A percentile compares a stretch with the other conserved stretches of the same genome.
Conservation (phyloP, 2,888 invertebrate genomes). For the Glaucopsyche alexis region DNA sequence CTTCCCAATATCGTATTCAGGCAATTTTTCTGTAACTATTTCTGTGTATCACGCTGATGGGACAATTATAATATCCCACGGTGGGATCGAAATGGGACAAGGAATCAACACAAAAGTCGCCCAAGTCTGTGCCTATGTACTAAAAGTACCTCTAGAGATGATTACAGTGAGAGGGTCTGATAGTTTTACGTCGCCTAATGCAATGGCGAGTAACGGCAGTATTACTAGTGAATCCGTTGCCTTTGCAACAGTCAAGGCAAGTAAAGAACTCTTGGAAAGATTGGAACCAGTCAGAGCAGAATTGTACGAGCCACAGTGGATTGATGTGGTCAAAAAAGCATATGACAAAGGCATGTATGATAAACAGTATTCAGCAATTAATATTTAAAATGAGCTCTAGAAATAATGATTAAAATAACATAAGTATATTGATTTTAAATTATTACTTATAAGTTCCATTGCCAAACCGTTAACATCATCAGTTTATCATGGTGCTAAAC, state of each 20-base stretch:
- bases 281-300: conserved; percentile 63
- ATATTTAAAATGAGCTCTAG: no score
- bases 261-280: conserved; percentile 68
- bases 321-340: conserved; percentile 73
- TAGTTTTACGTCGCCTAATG: conserved; percentile 83
- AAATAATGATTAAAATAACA: no score
- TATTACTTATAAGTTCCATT: no score
- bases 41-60: conserved; percentile 85
- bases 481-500: no score
- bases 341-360: conserved; percentile 55
- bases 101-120: conserved; percentile 85
- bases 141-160: conserved; percentile 82
- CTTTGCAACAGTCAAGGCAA: conserved; percentile 77
- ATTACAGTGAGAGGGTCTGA: conserved; percentile 82
- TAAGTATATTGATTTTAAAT: no score
- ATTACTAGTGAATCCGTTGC: conserved; percentile 85
- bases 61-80: conserved; percentile 83
- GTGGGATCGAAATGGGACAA: conserved; percentile 87
- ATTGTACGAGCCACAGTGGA: conserved; percentile 72
- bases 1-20: conserved; percentile 77
- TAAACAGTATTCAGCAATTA: neutral
- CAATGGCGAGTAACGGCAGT: conserved; percentile 84
- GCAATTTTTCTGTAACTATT: conserved; percentile 80
- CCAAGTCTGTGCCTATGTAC: conserved; percentile 84
- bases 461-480: no score